Evolutionary conservation across 2,113 vertebrate genomes (phyloP).

Genomic region (Semicossyphus pulcher): DNA sequence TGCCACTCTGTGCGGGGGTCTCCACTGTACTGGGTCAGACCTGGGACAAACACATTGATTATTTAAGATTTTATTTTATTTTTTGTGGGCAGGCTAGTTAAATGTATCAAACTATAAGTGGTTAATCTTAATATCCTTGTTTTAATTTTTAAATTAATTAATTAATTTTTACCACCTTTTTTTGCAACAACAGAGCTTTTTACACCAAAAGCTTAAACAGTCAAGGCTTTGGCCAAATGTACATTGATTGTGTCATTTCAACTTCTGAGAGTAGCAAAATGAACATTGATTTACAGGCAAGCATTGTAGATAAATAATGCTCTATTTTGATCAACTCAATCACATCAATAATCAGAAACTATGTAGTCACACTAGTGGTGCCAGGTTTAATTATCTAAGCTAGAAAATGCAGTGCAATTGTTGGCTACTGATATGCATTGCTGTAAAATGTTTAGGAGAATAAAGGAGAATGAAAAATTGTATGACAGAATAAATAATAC

Average conservation of each 20-base stretch:
- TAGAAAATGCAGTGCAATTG: no score
- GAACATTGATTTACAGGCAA: background rate
- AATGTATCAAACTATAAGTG: no score
- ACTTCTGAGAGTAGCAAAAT: background rate
- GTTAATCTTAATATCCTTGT: background rate
- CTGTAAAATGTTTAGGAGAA: no score
- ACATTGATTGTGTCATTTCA: background rate
- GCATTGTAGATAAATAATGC: background rate
- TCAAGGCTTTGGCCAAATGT: background rate
- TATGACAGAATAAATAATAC: no score
- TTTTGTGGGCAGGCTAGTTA: no score
- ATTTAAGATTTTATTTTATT: background rate
- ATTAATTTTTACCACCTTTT: no score
- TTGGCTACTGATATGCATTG: no score
- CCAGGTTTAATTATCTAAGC: no score
- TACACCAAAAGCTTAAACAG: background rate
- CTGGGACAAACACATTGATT: slow-evolving; percentile 72
- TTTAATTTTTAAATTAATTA: background rate
- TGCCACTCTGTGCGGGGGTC: slow-evolving; percentile 95
- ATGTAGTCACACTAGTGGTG: no score
- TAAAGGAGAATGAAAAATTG: no score
- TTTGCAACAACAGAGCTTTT: no score
- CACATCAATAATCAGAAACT: background rate
- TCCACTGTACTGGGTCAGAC: slow-evolving; percentile 94
- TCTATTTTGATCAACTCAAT: background rate